These are phyloP conservation scores for Clarias laeviceps DNA, from an alignment of 2,797 vertebrate genomes.

Conservation along the genomic window DNA sequence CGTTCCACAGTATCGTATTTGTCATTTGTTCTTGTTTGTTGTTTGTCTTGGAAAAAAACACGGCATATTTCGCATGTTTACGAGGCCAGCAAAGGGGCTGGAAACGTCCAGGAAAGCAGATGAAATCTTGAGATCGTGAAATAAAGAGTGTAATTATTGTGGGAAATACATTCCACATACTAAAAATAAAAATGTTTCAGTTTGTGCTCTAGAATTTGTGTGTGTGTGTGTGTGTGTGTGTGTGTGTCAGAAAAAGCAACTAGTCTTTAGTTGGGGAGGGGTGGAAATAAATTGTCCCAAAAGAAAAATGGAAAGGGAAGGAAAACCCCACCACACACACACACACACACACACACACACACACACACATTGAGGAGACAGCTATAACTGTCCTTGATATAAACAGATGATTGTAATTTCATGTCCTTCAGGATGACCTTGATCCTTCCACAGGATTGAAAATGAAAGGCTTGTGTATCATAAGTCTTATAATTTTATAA, in stretches of 20 bases:
- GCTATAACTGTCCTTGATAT: background rate
- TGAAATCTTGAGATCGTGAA: background rate
- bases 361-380: background rate
- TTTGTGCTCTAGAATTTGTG: background rate
- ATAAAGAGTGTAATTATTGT: background rate
- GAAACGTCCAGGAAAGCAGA: background rate
- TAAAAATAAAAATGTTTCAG: background rate
- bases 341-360: constrained; percentile 13
- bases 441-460: background rate
- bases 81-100: background rate
- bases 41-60: background rate
- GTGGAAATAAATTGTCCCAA: background rate
- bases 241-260: background rate
- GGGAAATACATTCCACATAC: background rate
- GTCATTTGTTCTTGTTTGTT: background rate
- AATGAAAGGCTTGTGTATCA: background rate
- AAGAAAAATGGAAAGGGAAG: background rate
- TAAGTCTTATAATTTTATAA: background rate
- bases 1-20: background rate
- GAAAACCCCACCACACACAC: background rate
- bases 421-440: background rate
- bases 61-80: background rate
- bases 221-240: no score
- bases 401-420: constrained; percentile 21
- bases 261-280: background rate